These are phyloP conservation scores for Seladonia tumulorum DNA, from an alignment of 2,888 invertebrate species.

Conservation along the genomic window DNA sequence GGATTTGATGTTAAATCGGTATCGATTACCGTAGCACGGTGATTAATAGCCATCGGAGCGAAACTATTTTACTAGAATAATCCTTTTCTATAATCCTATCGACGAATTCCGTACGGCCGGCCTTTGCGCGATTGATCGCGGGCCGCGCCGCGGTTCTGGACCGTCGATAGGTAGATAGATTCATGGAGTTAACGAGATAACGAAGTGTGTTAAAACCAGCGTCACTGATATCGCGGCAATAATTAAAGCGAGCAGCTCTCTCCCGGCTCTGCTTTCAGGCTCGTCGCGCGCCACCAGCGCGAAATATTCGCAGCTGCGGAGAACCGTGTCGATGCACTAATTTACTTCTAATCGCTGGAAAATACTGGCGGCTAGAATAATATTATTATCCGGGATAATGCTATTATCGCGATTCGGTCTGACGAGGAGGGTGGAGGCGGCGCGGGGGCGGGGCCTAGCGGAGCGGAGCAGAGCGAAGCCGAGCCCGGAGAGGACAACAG, in stretches of 20 bases:
- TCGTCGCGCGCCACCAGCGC: constrained; percentile 19
- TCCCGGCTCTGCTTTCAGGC: background rate
- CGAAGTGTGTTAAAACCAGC: constrained; percentile 48
- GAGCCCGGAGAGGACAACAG: background rate
- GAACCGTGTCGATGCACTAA: constrained; percentile 38
- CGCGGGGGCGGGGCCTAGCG: no score
- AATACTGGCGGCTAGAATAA: constrained; percentile 59
- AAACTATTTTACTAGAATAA: background rate
- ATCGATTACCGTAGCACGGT: background rate
- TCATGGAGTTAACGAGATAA: constrained; percentile 41
- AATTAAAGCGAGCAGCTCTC: constrained; percentile 34
- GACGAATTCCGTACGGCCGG: background rate
- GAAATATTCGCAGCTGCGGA: constrained; percentile 35
- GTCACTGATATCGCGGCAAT: constrained; percentile 34
- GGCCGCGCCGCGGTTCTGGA: background rate
- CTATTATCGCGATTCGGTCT: constrained; percentile 54
- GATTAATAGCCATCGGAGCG: background rate
- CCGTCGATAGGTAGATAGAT: constrained; percentile 24
- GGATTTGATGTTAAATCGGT: background rate
- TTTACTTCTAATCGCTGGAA: constrained; percentile 61
- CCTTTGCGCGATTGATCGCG: background rate
- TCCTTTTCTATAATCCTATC: constrained; percentile 13
- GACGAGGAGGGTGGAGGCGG: background rate
- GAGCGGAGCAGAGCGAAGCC: background rate
- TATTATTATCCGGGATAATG: constrained; percentile 62